A percentile compares a stretch with the other conserved stretches of the same genome.
Evolutionary conservation across 2,113 vertebrate species (phyloP).

Genomic region (Parotia lawesii): DNA sequence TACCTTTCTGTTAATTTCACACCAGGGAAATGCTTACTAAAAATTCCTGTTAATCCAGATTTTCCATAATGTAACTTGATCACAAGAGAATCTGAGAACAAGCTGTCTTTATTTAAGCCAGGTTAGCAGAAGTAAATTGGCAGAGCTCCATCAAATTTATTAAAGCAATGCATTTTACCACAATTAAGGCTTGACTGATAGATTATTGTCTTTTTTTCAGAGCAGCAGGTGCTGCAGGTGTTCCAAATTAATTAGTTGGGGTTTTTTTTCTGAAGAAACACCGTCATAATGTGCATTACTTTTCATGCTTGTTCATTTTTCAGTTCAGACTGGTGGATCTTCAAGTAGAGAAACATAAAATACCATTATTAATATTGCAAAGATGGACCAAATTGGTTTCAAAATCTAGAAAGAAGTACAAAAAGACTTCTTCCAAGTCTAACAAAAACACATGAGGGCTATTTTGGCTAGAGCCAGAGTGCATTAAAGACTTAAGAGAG

Average conservation of each 20-base stretch:
- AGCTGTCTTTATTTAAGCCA: neutral
- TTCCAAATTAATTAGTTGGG: neutral
- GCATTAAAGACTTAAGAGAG: neutral
- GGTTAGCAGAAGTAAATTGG: neutral
- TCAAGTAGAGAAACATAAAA: neutral
- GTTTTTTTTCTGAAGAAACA: neutral
- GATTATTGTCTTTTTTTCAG: neutral
- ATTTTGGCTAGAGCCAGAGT: neutral
- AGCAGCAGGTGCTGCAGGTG: neutral
- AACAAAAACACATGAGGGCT: neutral
- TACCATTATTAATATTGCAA: neutral
- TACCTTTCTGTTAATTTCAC: neutral
- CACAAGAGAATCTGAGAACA: neutral
- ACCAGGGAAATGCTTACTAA: neutral
- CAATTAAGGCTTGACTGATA: neutral
- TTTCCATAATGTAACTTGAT: neutral
- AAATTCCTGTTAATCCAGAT: neutral
- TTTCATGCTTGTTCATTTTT: neutral
- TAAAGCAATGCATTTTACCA: neutral
- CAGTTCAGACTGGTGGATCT: neutral
- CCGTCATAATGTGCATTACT: neutral
- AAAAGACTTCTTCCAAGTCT: neutral
- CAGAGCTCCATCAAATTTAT: neutral
- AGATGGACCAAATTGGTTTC: neutral
- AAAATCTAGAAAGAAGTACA: neutral